Conservation (phyloP, 2,113 vertebrate genomes). For the Globicephala melas region DNA sequence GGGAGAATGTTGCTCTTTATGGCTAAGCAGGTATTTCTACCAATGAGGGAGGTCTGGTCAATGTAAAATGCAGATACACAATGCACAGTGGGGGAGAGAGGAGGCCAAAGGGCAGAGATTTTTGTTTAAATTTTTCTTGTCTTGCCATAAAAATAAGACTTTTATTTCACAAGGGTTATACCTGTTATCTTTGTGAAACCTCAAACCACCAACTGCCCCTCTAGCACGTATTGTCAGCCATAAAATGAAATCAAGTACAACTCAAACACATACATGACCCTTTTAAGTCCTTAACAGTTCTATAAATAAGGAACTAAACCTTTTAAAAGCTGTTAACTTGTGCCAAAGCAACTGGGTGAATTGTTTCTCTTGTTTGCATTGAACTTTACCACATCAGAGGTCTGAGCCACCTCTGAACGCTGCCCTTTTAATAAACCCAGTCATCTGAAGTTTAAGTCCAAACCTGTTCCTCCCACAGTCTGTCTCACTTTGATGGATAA, state of each 20-base stretch:
- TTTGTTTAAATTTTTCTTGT: not conserved
- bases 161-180: not conserved
- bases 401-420: not conserved
- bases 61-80: not conserved
- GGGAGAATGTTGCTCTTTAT: not conserved
- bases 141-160: not conserved
- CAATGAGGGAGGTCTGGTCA: not conserved
- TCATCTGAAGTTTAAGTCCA: not conserved
- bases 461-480: not conserved
- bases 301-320: not conserved
- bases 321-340: not conserved
- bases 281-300: not conserved
- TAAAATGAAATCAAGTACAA: not conserved
- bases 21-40: not conserved
- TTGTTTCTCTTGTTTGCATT: not conserved
- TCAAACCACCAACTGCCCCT: not conserved
- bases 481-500: not conserved
- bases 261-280: not conserved
- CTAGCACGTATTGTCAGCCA: not conserved
- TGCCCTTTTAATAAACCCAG: not conserved
- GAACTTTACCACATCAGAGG: not conserved
- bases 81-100: not conserved
- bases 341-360: not conserved
- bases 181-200: not conserved
- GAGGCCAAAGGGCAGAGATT: not conserved